Percentiles rank a stretch among this genome's conserved stretches.
Conservation (phyloP, 1,140 invertebrate species). For the Drosophila murphyi region DNA sequence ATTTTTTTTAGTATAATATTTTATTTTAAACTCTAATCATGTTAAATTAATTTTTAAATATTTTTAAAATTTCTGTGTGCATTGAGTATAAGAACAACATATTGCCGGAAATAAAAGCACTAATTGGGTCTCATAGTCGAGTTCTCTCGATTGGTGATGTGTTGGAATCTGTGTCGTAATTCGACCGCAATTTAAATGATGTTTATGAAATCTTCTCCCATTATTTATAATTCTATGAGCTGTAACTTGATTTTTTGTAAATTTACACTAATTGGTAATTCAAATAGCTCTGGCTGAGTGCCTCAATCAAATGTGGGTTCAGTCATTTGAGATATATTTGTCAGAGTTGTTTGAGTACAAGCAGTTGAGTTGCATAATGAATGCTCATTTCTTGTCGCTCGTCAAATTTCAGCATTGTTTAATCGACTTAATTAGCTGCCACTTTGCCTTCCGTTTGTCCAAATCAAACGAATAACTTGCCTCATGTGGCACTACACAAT, state of each 20-base stretch:
- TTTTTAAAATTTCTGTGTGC: too few relatives aligned
- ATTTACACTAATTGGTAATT: conserved; percentile 25
- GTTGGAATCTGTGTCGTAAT: too few relatives aligned
- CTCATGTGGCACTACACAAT: conserved; percentile 26
- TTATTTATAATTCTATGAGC: not conserved
- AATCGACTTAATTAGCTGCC: conserved; percentile 46
- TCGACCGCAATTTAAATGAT: not conserved
- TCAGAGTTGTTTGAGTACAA: conserved; percentile 13
- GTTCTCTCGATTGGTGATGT: too few relatives aligned
- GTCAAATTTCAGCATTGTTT: conserved; percentile 19
- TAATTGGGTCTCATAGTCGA: too few relatives aligned
- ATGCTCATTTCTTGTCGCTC: conserved; percentile 4
- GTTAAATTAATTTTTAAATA: too few relatives aligned
- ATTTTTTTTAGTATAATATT: too few relatives aligned
- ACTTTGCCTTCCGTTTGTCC: not conserved
- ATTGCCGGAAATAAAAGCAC: too few relatives aligned
- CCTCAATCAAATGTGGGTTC: conserved; percentile 11
- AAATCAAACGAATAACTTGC: conserved; percentile 33
- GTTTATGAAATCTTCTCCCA: not conserved
- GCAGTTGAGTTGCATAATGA: conserved; percentile 11
- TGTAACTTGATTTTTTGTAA: conserved; percentile 10
- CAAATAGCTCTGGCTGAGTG: conserved; percentile 2
- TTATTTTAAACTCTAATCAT: too few relatives aligned
- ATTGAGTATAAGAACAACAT: too few relatives aligned
- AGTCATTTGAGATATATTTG: conserved; percentile 19